phyloP scores from a whole-genome alignment of 2,888 invertebrate species.

The Spisula solida region DNA sequence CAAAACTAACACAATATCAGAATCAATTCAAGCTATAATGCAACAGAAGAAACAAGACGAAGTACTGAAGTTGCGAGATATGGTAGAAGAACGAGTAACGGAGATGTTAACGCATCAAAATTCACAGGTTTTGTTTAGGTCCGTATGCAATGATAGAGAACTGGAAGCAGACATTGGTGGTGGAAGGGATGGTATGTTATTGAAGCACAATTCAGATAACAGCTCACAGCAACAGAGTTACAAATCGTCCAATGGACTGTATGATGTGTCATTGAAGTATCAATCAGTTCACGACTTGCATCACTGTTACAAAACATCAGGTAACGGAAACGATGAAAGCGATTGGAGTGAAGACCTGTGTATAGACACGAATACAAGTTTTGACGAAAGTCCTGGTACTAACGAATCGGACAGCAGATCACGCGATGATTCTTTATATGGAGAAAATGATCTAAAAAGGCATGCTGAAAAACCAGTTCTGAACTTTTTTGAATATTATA shows the following conservation, averaged over 20 bases:
- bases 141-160: neutral
- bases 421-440: neutral
- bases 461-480: neutral
- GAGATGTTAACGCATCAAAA: neutral
- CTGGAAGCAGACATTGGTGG: neutral
- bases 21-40: conserved; percentile 36
- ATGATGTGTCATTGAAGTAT: neutral
- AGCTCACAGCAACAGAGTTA: neutral
- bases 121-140: neutral
- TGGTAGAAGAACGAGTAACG: neutral
- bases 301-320: too few relatives aligned
- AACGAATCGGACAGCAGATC: neutral
- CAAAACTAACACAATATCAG: conserved; percentile 44
- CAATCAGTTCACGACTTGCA: neutral
- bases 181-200: neutral
- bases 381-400: neutral
- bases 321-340: neutral
- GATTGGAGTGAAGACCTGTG: neutral
- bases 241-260: neutral
- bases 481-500: neutral
- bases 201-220: neutral
- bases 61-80: neutral
- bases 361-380: neutral
- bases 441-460: neutral
- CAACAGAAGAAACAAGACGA: neutral